Evolutionary conservation across 2,888 invertebrate genomes (phyloP), one percentile per base, ranked within the genome.

Genomic region (Melanostoma mellinum): DNA sequence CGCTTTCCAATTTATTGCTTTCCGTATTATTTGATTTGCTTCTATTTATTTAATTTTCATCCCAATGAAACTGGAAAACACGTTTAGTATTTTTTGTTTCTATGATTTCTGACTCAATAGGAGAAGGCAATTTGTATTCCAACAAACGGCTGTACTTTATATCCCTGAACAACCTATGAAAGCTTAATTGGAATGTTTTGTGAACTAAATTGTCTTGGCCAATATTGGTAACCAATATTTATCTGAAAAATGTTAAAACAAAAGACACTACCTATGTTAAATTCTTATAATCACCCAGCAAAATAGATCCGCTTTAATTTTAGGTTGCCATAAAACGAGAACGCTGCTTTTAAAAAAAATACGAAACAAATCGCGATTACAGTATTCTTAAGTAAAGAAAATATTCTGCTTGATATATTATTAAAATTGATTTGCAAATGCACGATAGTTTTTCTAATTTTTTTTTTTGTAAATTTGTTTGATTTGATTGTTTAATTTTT

Each of bases 331-430:
- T 10, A 35, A 53, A 63, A 65, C 20, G 20, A 20, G 20, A 20
- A 20, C 20, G 52, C 72, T 78, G 72, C 46, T 67, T 72, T 63
- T 6, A 40, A 67, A 50, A 65, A 53, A 1, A 53, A 63, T 20
- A 20, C 20, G 20, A 20, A 20, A 20, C 20, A 20, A 20, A 20
- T 20, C 1, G 20, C 20, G 20, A 20, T 20, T 20, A 20, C 20
- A 20, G 20, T 20, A 20, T 20, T 20, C 20, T 20, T 20, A 20
- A 20, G 10, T 35, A 60, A 55, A 46, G 10, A 55, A 44, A 46
- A 44, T 65, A 71, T 55, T 77, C 63, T 63, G 77, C 71, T 77
- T 77, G 61, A 56, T 63, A 68, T 68, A 61, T 35, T 32, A 38
- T 4, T 40, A 6, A 53, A 35, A 60, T 9, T 38, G 48, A 46